Evolutionary conservation across 2,888 invertebrate genomes (phyloP).

Genomic region (Drosophila siamana): DNA sequence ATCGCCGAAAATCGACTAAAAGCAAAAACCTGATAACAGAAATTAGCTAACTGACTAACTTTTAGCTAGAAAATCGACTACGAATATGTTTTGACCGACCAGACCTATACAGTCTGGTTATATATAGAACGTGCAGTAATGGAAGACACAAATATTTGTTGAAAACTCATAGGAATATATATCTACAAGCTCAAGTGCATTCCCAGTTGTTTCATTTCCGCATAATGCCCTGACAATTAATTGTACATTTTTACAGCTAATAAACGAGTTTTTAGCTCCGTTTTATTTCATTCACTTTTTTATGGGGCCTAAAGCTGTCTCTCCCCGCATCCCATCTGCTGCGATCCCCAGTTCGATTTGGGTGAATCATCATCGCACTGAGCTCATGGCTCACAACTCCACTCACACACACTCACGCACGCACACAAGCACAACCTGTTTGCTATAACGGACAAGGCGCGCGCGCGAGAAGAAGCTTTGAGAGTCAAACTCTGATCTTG

Average conservation of each 20-base stretch:
- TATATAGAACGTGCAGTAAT: conserved; percentile 40
- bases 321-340: background rate
- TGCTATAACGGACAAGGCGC: conserved; percentile 40
- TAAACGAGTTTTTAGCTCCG: conserved; percentile 28
- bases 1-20: conserved; percentile 57
- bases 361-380: conserved; percentile 50
- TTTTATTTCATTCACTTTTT: conserved; percentile 45
- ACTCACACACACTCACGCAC: background rate
- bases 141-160: conserved; percentile 50
- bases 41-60: conserved; percentile 51
- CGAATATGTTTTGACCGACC: conserved; percentile 12
- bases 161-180: conserved; percentile 16
- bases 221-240: conserved; percentile 47
- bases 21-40: conserved; percentile 47
- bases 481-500: conserved; percentile 26
- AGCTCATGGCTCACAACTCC: conserved; percentile 35
- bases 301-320: background rate
- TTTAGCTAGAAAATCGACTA: conserved; percentile 33
- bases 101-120: conserved; percentile 1
- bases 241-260: conserved; percentile 54
- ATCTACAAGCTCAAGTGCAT: too few relatives aligned
- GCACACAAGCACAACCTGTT: conserved; percentile 57
- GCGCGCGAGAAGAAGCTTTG: conserved; percentile 21
- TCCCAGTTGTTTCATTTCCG: background rate
- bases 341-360: conserved; percentile 27